phyloP scores from a whole-genome alignment of 92 coral and sea anemone genomes.

The Chrysogorgia sp. region DNA sequence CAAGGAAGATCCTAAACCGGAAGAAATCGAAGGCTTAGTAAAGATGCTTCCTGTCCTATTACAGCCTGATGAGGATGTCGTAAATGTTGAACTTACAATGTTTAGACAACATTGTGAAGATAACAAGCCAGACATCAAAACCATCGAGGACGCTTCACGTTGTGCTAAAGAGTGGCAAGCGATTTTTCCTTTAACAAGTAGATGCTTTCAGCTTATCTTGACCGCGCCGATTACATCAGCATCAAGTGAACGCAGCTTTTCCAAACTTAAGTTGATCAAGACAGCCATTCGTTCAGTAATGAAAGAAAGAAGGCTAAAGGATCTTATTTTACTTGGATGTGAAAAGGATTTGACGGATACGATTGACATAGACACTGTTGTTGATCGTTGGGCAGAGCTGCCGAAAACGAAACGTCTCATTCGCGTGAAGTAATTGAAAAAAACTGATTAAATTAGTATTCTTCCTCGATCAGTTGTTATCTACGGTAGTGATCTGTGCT shows the following conservation, averaged over 20 bases:
- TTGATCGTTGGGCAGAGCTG: constrained; percentile 33
- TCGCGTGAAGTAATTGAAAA: not conserved
- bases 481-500: not conserved
- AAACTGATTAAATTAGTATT: not conserved
- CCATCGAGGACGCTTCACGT: constrained; percentile 17
- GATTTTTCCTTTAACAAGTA: too few species aligned
- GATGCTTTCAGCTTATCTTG: constrained; percentile 26
- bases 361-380: constrained; percentile 15
- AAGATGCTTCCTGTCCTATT: constrained; percentile 19
- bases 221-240: constrained; percentile 31
- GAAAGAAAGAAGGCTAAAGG: constrained; percentile 24
- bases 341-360: constrained; percentile 18
- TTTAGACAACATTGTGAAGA: constrained; percentile 24
- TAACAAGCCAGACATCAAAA: constrained; percentile 24
- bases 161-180: too few species aligned
- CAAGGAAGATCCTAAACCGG: too few species aligned
- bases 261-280: constrained; percentile 24
- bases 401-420: constrained; percentile 16
- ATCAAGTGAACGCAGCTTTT: constrained; percentile 33
- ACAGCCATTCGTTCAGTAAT: constrained; percentile 26
- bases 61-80: constrained; percentile 26
- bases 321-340: constrained; percentile 11
- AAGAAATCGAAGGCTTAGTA: constrained; percentile 4
- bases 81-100: too few species aligned
- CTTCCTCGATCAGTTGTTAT: not conserved